phyloP scores from a whole-genome alignment of 1,140 invertebrate genomes.

The Drosophila tani region DNA sequence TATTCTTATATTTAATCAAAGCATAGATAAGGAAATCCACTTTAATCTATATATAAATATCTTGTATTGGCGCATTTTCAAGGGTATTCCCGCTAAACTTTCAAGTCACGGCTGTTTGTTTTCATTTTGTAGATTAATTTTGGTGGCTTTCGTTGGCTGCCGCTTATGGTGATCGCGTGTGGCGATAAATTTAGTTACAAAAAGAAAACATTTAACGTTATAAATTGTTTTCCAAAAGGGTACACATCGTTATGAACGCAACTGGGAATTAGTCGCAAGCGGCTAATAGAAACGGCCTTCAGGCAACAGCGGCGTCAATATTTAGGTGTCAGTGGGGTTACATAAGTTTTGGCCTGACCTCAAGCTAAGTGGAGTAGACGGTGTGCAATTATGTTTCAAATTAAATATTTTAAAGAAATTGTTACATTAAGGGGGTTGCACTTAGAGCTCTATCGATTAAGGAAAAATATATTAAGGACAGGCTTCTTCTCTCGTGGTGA shows the following conservation, averaged over 20 bases:
- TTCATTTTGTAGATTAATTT: conserved; percentile 55
- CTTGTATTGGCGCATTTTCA: conserved; percentile 15
- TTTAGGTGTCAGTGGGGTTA: conserved; percentile 43
- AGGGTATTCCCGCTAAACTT: conserved; percentile 25
- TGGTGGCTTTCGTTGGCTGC: conserved; percentile 38
- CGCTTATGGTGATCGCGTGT: conserved; percentile 58
- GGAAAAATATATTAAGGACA: background rate
- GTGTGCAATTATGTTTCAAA: conserved; percentile 4
- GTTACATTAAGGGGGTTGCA: background rate
- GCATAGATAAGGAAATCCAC: background rate
- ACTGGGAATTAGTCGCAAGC: conserved; percentile 53
- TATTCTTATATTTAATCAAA: too few relatives aligned
- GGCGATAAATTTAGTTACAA: conserved; percentile 51
- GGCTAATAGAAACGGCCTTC: conserved; percentile 72
- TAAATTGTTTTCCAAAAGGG: conserved; percentile 58
- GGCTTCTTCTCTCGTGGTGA: too few relatives aligned
- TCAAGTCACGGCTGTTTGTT: conserved; percentile 42
- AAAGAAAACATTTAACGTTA: conserved; percentile 35
- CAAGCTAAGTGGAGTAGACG: conserved; percentile 6
- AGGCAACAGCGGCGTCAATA: conserved; percentile 24
- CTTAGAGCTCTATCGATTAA: background rate
- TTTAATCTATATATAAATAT: background rate
- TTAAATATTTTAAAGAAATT: conserved; percentile 6
- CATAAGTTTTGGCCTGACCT: conserved; percentile 42
- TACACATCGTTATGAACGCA: conserved; percentile 39